phyloP scores from a whole-genome alignment of 2,797 vertebrate species.

The Pseudopleuronectes americanus region DNA sequence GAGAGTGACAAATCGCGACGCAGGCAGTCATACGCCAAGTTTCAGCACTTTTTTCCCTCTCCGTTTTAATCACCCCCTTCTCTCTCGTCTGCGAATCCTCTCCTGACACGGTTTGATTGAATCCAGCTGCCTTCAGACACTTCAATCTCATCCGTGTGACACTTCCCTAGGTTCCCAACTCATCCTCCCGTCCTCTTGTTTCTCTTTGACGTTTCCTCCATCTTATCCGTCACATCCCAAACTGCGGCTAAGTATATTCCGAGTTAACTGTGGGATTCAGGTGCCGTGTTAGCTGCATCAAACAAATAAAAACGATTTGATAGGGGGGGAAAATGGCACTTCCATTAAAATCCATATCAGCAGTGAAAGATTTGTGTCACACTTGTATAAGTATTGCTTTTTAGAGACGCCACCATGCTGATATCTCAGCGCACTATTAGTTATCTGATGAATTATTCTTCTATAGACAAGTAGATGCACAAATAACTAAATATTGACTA shows the following conservation, averaged over 20 bases:
- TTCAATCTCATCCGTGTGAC: slow-evolving; percentile 73
- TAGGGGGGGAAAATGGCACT: not conserved
- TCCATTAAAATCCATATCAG: slow-evolving; percentile 3
- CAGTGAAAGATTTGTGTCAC: not conserved
- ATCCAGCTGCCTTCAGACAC: slow-evolving; percentile 74
- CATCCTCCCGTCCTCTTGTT: slow-evolving; percentile 48
- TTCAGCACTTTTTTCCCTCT: slow-evolving; percentile 52
- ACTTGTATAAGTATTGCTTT: slow-evolving; percentile 15
- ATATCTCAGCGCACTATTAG: slow-evolving; percentile 16
- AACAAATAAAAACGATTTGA: slow-evolving; percentile 9
- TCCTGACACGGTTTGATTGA: slow-evolving; percentile 71
- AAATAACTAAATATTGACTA: not conserved
- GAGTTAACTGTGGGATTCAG: slow-evolving; percentile 15
- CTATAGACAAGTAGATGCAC: not conserved
- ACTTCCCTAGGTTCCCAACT: slow-evolving; percentile 52
- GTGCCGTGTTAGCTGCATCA: not conserved
- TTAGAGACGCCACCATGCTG: slow-evolving; percentile 2
- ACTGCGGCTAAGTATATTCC: slow-evolving; percentile 8
- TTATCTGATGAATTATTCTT: slow-evolving; percentile 21
- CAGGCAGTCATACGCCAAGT: slow-evolving; percentile 52
- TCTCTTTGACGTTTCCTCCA: slow-evolving; percentile 41
- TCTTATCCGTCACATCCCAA: slow-evolving; percentile 36
- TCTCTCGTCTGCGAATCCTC: slow-evolving; percentile 49
- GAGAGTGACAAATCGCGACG: slow-evolving; percentile 62
- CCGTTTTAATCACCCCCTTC: slow-evolving; percentile 68